Evolutionary conservation across 2,888 invertebrate species (phyloP), one percentile per base, ranked within the genome.

Genomic region (Agrotis segetum): DNA sequence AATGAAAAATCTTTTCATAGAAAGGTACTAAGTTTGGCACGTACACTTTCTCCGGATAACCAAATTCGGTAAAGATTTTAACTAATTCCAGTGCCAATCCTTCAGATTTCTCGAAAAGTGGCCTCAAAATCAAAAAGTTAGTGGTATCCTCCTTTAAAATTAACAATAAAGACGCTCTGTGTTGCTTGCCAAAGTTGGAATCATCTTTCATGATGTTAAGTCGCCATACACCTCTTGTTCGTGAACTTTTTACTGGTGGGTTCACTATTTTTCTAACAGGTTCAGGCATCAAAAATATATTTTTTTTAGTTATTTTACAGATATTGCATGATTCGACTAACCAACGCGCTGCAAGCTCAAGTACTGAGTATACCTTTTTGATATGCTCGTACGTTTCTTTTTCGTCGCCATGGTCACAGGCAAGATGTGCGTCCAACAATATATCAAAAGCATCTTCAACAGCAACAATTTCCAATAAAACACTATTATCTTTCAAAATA

Each of bases 31-130:
- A 11, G 7, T 70, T 19, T 0, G 65, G 49, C 6, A 83, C 84
- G 16, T 16, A 47, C 2, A 80, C 47, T 17, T 29, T 70, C 3
- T 60, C 17, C 16, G 80, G 80, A 3, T 61, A 63, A 19, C 84
- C 84, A n/a, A 84, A 80, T 65, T 80, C 80, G 0, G 34, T 6
- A 17, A 74, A 80, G 9, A 83, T 0, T 59, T 63, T 81, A 16
- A 63, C 0, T n/a, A 80, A 9, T 46, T 81, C 81, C 1, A 81
- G n/a, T 2, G 47, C 9, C 5, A 81, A 16, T 67, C 59, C 84
- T 17, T 62, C 50, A 1, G 17, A 5, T 2, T 19, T 29, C 0
- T 52, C 44, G 6, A 1, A 65, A 9, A 80, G 3, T 5, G 84
- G 61, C 53, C 84, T 67, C 13, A 80, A 5, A 5, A 80, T 0